Conservation (phyloP, 2,888 invertebrate species). For the Lithosia quadra region DNA sequence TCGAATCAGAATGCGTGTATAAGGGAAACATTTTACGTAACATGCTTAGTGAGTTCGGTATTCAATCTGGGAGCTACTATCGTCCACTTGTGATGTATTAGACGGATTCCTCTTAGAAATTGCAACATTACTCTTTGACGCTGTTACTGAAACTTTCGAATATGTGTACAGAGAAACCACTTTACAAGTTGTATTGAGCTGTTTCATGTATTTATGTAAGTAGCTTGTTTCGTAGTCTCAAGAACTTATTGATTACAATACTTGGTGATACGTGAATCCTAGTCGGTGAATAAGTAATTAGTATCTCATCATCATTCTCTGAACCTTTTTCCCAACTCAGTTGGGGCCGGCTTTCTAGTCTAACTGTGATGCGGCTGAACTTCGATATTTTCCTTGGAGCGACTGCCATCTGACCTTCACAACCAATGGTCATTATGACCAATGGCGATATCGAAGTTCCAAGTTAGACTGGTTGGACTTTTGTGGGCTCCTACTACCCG, state of each 20-base stretch:
- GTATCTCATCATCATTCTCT: too few relatives aligned
- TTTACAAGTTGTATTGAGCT: not conserved
- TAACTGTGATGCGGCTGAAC: too few relatives aligned
- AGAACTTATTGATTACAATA: not conserved
- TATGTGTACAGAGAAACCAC: not conserved
- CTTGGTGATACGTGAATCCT: too few relatives aligned
- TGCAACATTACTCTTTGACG: constrained; percentile 30
- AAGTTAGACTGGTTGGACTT: too few relatives aligned
- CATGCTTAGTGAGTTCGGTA: constrained; percentile 32
- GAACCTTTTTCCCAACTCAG: too few relatives aligned
- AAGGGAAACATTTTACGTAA: constrained; percentile 36
- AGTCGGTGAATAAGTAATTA: too few relatives aligned
- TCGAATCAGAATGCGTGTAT: constrained; percentile 48
- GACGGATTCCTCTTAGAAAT: constrained; percentile 26
- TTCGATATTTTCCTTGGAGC: too few relatives aligned
- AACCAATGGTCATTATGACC: too few relatives aligned
- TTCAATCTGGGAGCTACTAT: constrained; percentile 35
- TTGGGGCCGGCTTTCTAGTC: too few relatives aligned
- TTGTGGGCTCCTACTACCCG: too few relatives aligned
- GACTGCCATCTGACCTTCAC: too few relatives aligned
- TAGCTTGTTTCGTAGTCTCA: not conserved
- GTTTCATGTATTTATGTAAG: not conserved
- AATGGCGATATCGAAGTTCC: too few relatives aligned
- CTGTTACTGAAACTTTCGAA: constrained; percentile 3
- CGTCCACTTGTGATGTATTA: constrained; percentile 40